phyloP scores from a whole-genome alignment of 2,797 vertebrate species.

The Nannoperca obscura region DNA sequence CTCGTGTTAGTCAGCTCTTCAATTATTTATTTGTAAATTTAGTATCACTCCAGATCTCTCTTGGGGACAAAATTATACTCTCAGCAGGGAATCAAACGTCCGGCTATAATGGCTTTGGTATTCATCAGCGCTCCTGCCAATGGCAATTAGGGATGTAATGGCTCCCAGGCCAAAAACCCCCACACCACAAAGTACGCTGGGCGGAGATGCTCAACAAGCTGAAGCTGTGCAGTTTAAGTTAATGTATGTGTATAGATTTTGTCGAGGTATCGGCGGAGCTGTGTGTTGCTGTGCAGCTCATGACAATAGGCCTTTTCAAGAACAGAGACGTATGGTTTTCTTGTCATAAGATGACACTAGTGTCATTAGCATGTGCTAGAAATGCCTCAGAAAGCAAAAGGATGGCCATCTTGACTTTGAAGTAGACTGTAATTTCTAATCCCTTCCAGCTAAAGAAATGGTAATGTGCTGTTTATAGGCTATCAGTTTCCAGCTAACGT shows the following conservation, averaged over 20 bases:
- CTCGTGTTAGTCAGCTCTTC: conserved; percentile 67
- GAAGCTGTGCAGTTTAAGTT: conserved; percentile 12
- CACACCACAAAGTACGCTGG: conserved; percentile 35
- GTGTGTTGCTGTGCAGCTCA: conserved; percentile 18
- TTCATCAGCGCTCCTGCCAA: conserved; percentile 73
- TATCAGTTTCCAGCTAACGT: conserved; percentile 72
- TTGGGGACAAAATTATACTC: conserved; percentile 72
- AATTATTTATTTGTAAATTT: conserved; percentile 83
- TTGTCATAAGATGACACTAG: conserved; percentile 35
- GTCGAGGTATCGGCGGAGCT: conserved; percentile 19
- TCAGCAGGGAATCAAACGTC: conserved; percentile 73
- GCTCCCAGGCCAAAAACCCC: conserved; percentile 56
- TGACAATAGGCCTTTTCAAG: conserved; percentile 35
- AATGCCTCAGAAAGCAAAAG: conserved; percentile 51
- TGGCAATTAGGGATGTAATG: conserved; percentile 75
- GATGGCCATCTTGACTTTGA: conserved; percentile 66
- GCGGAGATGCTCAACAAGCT: conserved; percentile 60
- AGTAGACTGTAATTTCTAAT: conserved; percentile 68
- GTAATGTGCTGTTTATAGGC: conserved; percentile 76
- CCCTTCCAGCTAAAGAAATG: conserved; percentile 73
- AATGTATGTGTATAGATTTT: conserved; percentile 20
- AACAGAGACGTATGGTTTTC: conserved; percentile 29
- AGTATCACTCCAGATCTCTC: conserved; percentile 69
- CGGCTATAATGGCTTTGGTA: conserved; percentile 67
- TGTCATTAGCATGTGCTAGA: conserved; percentile 37